Evolutionary conservation across 2,888 invertebrate species (phyloP), one percentile per base, ranked within the genome.

Genomic region (Chelonus formosanus): DNA sequence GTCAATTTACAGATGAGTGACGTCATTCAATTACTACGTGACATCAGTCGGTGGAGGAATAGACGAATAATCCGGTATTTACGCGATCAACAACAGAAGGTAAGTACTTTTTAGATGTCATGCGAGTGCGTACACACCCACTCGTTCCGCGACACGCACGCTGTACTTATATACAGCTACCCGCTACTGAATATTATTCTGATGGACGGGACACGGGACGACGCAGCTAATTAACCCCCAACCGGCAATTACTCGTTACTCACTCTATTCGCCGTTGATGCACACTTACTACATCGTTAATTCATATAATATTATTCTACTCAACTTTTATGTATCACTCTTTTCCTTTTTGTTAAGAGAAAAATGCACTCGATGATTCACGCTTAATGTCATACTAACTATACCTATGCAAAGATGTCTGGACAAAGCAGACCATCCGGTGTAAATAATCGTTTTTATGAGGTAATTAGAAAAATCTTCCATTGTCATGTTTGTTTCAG

Each of bases 211-310:
- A 31, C 52, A 34, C 63, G 61, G 65, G 40, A 40, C 20, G 20
- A 67, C 52, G 61, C 66, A 67, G 71, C 72, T 77, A 77, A 78
- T 78, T 75, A 77, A 70, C 73, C 70, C 67, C 61, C 63, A 60
- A 63, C 63, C 73, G 70, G 65, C 75, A 77, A 78, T 76, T 75
- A 78, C 73, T 74, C 73, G 66, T 69, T 67, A 67, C 61, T 69
- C 67, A 65, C 54, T 69, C 63, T 64, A 50, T 36, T 53, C 53
- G 35, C 58, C 6, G 44, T 44, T 53, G 43, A 50, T 70, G 58
- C 65, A 59, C 52, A 58, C 64, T 71, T 67, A 67, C 67, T 58
- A 68, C 67, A 34, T 40, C 57, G 59, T 67, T 67, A 66, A 71
- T 70, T 63, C 55, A 48, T 50, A 62, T 60, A 52, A 2, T 5